These are phyloP conservation scores for Epinephelus malabaricus DNA, from an alignment of 2,797 vertebrate genomes.

Conservation along the genomic window DNA sequence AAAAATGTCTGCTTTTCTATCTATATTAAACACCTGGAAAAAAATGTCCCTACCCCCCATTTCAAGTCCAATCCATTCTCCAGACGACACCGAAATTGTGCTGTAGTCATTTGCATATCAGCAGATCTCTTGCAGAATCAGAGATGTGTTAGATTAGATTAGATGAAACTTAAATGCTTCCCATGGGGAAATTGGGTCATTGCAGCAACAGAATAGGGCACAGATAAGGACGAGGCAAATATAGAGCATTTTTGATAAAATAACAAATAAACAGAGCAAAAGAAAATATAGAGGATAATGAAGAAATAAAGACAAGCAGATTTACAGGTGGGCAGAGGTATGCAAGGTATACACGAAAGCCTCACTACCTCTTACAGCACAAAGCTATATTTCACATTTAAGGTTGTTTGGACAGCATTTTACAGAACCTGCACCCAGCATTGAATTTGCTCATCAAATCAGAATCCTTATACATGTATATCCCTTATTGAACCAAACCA, in stretches of 20 bases:
- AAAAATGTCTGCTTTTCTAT: slow-evolving; percentile 29
- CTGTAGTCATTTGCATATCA: slow-evolving; percentile 54
- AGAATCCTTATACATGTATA: not conserved
- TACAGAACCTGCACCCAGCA: not conserved
- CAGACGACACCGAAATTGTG: slow-evolving; percentile 23
- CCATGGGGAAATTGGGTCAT: slow-evolving; percentile 46
- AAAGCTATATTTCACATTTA: not conserved
- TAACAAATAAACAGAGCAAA: slow-evolving; percentile 17
- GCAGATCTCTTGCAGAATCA: slow-evolving; percentile 53
- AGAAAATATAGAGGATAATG: not conserved
- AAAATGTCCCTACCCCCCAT: not conserved
- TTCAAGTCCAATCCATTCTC: slow-evolving; percentile 38
- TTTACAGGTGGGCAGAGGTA: slow-evolving; percentile 5
- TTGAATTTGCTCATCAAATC: not conserved
- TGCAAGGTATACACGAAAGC: too few relatives aligned
- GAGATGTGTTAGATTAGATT: slow-evolving; percentile 56
- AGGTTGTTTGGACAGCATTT: not conserved
- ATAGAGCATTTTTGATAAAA: slow-evolving; percentile 14
- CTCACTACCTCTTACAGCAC: too few relatives aligned
- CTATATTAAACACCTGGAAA: slow-evolving; percentile 13
- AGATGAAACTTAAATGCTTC: slow-evolving; percentile 42
- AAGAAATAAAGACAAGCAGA: not conserved
- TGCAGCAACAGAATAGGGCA: slow-evolving; percentile 15
- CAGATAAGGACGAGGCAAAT: slow-evolving; percentile 11
- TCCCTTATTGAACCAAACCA: not conserved